Conservation (phyloP, 2,797 vertebrate genomes). For the Enteromius unitaeniatus region DNA sequence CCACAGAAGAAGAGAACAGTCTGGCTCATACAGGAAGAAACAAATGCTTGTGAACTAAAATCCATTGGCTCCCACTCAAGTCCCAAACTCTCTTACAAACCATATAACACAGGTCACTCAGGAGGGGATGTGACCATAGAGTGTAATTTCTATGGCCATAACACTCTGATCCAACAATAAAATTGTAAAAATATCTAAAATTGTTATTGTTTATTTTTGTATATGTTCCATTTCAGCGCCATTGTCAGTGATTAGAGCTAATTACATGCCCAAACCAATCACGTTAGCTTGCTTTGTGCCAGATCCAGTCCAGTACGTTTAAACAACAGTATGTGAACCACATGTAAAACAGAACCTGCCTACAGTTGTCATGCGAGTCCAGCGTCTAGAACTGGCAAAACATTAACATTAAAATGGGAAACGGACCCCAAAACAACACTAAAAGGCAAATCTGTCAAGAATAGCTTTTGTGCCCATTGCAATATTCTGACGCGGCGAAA, state of each 20-base stretch:
- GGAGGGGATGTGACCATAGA: constrained; percentile 20
- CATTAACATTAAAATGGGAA: constrained; percentile 11
- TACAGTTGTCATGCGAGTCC: background rate
- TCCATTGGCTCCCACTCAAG: constrained; percentile 26
- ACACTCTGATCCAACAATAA: constrained; percentile 41
- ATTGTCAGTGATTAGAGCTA: constrained; percentile 42
- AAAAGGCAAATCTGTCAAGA: constrained; percentile 2
- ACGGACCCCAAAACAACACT: background rate
- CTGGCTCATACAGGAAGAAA: constrained; percentile 37
- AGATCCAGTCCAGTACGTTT: constrained; percentile 21
- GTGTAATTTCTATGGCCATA: constrained; percentile 19
- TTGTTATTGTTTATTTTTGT: constrained; percentile 14
- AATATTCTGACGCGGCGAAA: constrained; percentile 5
- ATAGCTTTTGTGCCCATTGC: constrained; percentile 1
- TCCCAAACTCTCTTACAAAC: constrained; percentile 33
- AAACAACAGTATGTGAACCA: constrained; percentile 31
- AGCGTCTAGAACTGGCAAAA: constrained; percentile 15
- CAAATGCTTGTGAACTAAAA: constrained; percentile 33
- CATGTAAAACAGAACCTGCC: constrained; percentile 12
- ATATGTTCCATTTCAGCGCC: constrained; percentile 6
- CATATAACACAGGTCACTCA: constrained; percentile 9
- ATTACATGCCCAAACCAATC: constrained; percentile 17
- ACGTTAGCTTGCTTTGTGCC: constrained; percentile 36
- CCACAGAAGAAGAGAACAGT: constrained; percentile 40
- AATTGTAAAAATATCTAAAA: constrained; percentile 34